Percentiles rank a stretch among this genome's conserved stretches.
These are phyloP conservation scores for Coracopsis vasa DNA, from an alignment of 2,113 vertebrate genomes.

Conservation along the genomic window DNA sequence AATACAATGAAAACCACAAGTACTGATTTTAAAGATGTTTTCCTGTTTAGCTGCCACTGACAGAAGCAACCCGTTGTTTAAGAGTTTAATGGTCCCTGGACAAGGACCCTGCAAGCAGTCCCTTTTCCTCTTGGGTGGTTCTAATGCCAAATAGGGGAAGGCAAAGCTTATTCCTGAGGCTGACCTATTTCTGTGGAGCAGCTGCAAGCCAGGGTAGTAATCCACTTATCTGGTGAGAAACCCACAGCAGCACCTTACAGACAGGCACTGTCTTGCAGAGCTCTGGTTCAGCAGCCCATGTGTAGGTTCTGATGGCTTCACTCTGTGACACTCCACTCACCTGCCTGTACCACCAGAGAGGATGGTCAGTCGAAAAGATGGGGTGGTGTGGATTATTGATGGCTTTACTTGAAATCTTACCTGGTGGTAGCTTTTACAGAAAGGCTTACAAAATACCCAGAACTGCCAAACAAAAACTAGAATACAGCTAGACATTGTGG, in stretches of 20 bases:
- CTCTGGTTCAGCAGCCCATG: neutral
- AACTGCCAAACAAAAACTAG: neutral
- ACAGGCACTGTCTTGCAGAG: neutral
- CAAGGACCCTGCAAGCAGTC: neutral
- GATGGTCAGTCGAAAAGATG: neutral
- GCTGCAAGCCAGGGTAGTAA: constrained; percentile 39
- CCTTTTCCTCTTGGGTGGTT: constrained; percentile 27
- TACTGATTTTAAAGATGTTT: neutral
- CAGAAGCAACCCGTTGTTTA: neutral
- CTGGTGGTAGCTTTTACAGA: neutral
- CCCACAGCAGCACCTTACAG: constrained; percentile 4
- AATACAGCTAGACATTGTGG: neutral
- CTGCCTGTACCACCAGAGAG: accelerated
- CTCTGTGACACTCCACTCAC: neutral
- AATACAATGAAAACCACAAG: neutral
- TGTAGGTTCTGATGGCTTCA: neutral
- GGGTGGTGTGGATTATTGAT: neutral
- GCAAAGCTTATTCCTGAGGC: neutral
- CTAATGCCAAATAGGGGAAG: neutral
- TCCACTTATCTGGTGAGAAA: constrained; percentile 37
- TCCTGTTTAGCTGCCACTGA: neutral
- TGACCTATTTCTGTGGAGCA: constrained; percentile 57
- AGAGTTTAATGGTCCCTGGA: neutral
- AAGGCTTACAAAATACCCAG: neutral
- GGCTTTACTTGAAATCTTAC: neutral